Percentiles rank a stretch among this genome's conserved stretches.
Conservation (phyloP, 2,113 vertebrate species). For the Peromyscus leucopus region DNA sequence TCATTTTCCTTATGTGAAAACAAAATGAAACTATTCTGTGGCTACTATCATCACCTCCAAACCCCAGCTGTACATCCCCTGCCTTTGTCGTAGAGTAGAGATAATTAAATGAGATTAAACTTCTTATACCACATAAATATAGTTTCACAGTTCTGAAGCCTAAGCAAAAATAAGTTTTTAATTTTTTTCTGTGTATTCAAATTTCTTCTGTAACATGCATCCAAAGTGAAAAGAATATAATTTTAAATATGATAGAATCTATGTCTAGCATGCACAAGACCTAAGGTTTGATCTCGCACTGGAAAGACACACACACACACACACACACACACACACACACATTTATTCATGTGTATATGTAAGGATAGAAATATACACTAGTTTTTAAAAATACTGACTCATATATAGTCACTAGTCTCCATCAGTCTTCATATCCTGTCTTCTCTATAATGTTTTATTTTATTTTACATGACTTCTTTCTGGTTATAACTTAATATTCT, state of each 20-base stretch:
- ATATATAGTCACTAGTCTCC: background rate
- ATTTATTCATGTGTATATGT: background rate
- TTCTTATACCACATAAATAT: background rate
- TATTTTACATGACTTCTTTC: conserved; percentile 9
- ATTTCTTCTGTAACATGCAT: conserved; percentile 31
- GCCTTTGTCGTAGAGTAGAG: background rate
- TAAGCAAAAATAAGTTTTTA: background rate
- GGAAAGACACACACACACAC: background rate
- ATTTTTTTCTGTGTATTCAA: background rate
- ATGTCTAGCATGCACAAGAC: background rate
- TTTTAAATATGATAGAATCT: background rate
- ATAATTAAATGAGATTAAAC: background rate
- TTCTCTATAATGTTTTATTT: background rate
- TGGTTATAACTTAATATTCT: conserved; percentile 26
- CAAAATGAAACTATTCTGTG: background rate
- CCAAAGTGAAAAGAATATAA: conserved; percentile 27
- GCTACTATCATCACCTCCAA: background rate
- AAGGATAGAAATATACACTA: background rate
- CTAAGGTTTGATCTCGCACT: background rate
- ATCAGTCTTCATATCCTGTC: conserved; percentile 12
- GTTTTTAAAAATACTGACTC: background rate
- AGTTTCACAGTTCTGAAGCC: conserved; percentile 45
- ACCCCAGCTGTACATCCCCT: background rate
- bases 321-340: too few species aligned
- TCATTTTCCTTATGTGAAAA: background rate